phyloP scores from a whole-genome alignment of 2,797 vertebrate species.

The Pelochelys cantorii region DNA sequence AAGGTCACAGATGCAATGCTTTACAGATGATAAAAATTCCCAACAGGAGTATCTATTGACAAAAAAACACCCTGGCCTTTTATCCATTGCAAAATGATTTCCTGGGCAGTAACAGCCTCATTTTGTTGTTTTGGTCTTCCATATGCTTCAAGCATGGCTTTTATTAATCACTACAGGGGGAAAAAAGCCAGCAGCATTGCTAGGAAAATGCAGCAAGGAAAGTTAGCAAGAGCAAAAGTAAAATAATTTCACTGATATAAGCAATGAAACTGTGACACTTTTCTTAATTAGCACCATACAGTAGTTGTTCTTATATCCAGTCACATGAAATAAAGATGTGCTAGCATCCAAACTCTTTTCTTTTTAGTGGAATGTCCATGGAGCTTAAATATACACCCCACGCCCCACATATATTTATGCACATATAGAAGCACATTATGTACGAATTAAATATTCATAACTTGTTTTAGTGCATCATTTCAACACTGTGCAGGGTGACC shows the following conservation, averaged over 20 bases:
- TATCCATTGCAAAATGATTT: conserved; percentile 62
- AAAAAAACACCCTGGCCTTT: conserved; percentile 72
- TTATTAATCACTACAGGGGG: conserved; percentile 58
- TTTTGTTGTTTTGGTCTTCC: conserved; percentile 61
- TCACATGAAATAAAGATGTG: fast-evolving
- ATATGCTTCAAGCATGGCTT: conserved; percentile 65
- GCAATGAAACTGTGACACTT: not conserved
- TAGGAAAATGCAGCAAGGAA: conserved; percentile 32
- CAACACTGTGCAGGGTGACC: not conserved
- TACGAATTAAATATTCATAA: fast-evolving
- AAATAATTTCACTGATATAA: not conserved
- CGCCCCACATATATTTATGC: not conserved
- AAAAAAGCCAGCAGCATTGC: not conserved
- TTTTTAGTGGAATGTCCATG: not conserved
- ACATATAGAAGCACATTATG: fast-evolving
- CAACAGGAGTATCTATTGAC: conserved; percentile 62
- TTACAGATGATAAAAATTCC: conserved; percentile 71
- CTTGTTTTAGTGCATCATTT: not conserved
- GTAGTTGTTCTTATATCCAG: not conserved
- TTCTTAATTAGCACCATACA: not conserved
- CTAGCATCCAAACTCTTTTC: not conserved
- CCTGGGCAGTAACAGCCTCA: conserved; percentile 47
- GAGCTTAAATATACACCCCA: not conserved
- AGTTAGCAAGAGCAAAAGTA: conserved; percentile 6
- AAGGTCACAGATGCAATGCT: conserved; percentile 72